Conservation (phyloP, 2,113 vertebrate species). For the Sigmodon hispidus region DNA sequence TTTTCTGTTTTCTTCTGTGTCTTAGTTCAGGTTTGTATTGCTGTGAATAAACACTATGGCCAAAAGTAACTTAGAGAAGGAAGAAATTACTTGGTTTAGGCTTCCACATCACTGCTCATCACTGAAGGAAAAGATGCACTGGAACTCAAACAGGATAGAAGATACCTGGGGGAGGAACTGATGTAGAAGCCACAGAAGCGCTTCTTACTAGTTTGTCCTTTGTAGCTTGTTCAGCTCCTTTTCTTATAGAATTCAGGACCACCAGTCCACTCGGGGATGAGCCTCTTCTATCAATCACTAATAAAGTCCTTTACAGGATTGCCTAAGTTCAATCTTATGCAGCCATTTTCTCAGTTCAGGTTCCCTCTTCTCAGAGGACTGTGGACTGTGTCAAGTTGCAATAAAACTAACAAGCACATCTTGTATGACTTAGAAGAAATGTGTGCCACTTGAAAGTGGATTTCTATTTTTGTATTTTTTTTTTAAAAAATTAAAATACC, state of each 20-base stretch:
- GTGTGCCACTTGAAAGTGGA: not conserved
- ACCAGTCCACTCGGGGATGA: not conserved
- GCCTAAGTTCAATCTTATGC: not conserved
- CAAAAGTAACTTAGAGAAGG: not conserved
- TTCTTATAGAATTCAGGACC: not conserved
- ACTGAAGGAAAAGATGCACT: fast-evolving
- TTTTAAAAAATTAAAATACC: not conserved
- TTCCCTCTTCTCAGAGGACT: not conserved
- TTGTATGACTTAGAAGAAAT: not conserved
- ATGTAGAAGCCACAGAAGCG: not conserved
- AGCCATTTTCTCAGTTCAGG: not conserved
- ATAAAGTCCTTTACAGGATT: not conserved
- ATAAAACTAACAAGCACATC: not conserved
- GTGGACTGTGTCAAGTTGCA: not conserved
- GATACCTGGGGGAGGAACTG: not conserved
- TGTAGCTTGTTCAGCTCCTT: not conserved
- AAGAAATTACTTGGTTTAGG: not conserved
- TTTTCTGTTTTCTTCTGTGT: not conserved
- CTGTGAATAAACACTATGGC: not conserved
- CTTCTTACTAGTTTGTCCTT: not conserved
- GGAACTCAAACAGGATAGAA: not conserved
- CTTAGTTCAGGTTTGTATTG: not conserved
- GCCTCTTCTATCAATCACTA: no score
- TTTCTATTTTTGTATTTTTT: not conserved
- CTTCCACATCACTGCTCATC: not conserved